Evolutionary conservation across 2,888 invertebrate genomes (phyloP), one percentile per base, ranked within the genome.

Genomic region (Cecidostiba fungosa): DNA sequence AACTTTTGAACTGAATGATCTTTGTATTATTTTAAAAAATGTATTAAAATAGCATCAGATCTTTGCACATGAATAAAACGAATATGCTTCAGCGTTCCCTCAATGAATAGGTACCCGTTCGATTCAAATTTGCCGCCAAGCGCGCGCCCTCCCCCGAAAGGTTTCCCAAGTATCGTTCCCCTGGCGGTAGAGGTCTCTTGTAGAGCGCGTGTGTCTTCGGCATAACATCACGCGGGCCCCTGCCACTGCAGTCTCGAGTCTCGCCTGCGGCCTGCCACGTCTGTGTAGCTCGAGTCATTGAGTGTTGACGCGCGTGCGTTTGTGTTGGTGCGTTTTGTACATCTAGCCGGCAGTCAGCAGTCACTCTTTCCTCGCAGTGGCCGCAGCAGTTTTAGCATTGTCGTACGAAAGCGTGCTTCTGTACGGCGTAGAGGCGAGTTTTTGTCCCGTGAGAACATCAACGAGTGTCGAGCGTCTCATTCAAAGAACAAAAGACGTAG

Each of bases 251-350:
- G 50, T 0, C 50, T 1, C 6, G 16, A 59, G 54, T 59, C 23
- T 23, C 23, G 54, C 54, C 54, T 59, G 54, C 54, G 8, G 54
- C 54, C 54, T 59, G 54, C 54, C 54, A 59, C 54, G 70, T 70
- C n/a, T 19, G 70, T 70, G 70, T 36, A 36, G 32, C n/a, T 32
- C n/a, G 5, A 32, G 70, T 14, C n/a, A n/a, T n/a, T n/a, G 3
- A 39, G 72, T 43, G 39, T 14, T 23, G 39, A 10, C 72, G 43
- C 12, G 12, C 43, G 23, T n/a, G 19, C 16, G 43, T 39, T 36
- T 23, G 72, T 72, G 43, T 72, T 23, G n/a, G 10, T 59, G 54
- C 12, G 39, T 36, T 39, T 6, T 10, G 32, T 8, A 36, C 36
- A 12, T 43, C 14, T 39, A n/a, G 72, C 36, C 72, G 23, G 12